Evolutionary conservation across 1,140 invertebrate genomes (phyloP), one percentile per base, ranked within the genome.

Genomic region (Bombus confusus): DNA sequence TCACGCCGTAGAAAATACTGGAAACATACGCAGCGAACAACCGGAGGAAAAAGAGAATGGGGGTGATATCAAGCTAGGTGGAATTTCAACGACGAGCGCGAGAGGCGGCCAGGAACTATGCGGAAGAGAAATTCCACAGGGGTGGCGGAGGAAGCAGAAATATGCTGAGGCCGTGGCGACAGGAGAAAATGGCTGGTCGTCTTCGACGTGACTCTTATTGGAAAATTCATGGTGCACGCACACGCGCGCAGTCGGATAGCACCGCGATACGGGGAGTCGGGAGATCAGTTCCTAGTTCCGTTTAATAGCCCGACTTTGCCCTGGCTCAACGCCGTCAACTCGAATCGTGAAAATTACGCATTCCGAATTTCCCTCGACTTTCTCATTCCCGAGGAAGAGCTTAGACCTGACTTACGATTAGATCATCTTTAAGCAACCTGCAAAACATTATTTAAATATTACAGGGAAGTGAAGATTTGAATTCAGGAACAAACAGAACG

Each of bases 91-190:
- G 89, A 85, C 84, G 81, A 86, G 87, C 86, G 87, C 86, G 89
- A 88, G 80, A 88, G 89, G 82, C 76, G 87, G 71, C 79, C 78
- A 85, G 79, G 80, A 91, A 88, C 91, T 91, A 92, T 91, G 88
- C 91, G 88, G 86, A 88, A 87, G 81, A 77, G 86, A 88, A 92
- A 92, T 92, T 92, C 89, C 91, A 81, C 47, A 57, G 75, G 80
- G 82, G 74, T 59, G 72, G 83, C 31, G 76, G 83, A 68, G 83
- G 71, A 68, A 57, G 52, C 71, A 64, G 80, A 90, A 87, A 87
- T 89, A 91, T 88, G 89, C 86, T 41, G 84, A 76, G 59, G 69
- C 74, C 68, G 71, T 62, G 57, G 86, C 75, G 86, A 75, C 80
- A 85, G 69, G 81, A 86, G 88, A 90, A 90, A 92, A 89, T 87